Evolutionary conservation across 2,888 invertebrate species (phyloP).

Genomic region (Drosophila falleni): DNA sequence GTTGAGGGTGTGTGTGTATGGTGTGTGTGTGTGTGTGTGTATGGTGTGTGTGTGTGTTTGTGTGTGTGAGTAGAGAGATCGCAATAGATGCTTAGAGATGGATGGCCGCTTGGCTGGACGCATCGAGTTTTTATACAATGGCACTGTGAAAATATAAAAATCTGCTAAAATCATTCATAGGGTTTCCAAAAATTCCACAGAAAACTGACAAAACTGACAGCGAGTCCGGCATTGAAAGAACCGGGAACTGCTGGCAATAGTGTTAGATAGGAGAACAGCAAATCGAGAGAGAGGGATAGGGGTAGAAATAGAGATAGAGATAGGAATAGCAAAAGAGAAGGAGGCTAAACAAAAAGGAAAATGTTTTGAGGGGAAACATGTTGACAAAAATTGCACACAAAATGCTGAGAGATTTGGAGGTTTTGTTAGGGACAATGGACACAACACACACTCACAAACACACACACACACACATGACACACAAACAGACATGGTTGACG

Average conservation of each 20-base stretch:
- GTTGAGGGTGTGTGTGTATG: conserved; percentile 18
- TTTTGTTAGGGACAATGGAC: conserved; percentile 71
- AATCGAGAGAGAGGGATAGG: conserved; percentile 1
- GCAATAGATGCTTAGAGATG: conserved; percentile 66
- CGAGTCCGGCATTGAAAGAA: conserved; percentile 15
- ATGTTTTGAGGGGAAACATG: conserved; percentile 64
- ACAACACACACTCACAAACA: conserved; percentile 32
- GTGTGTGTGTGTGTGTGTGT: conserved; percentile 22
- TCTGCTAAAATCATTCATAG: conserved; percentile 76
- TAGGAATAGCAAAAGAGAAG: not conserved
- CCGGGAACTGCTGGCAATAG: conserved; percentile 39
- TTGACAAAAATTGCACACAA: conserved; percentile 79
- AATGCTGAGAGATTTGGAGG: conserved; percentile 61
- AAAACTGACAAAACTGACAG: conserved; percentile 67
- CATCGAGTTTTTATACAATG: conserved; percentile 68
- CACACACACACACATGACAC: conserved; percentile 11
- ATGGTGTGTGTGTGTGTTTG: conserved; percentile 22
- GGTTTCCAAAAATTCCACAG: conserved; percentile 65
- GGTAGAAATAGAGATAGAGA: not conserved
- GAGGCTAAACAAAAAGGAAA: conserved; percentile 40
- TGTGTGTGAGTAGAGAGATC: conserved; percentile 38
- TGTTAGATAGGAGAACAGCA: conserved; percentile 21
- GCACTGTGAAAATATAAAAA: conserved; percentile 68
- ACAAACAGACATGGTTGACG: conserved; percentile 21
- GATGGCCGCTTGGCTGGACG: conserved; percentile 64